Percentiles rank a stretch among this genome's conserved stretches.
phyloP scores from a whole-genome alignment of 1,140 invertebrate species.

The Tetraneura akinire region DNA sequence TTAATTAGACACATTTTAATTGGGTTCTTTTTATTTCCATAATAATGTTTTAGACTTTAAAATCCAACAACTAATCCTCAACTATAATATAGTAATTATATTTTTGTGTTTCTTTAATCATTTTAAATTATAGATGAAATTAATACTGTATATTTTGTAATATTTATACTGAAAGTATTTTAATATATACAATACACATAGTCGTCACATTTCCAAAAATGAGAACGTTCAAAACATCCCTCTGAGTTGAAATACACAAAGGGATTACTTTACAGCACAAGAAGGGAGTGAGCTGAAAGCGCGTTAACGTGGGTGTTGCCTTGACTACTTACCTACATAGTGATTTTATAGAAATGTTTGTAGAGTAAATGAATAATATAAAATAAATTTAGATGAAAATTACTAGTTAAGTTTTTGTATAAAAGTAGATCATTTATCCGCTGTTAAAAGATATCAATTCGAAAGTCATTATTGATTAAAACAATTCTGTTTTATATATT shows the following conservation, averaged over 20 bases:
- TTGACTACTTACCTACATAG: conserved; percentile 43
- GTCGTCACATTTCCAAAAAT: too few relatives aligned
- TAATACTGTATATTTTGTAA: background rate
- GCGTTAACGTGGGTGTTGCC: conserved; percentile 35
- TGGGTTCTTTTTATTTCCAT: too few relatives aligned
- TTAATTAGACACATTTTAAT: too few relatives aligned
- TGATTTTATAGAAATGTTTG: conserved; percentile 14
- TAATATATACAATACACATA: too few relatives aligned
- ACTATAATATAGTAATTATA: too few relatives aligned
- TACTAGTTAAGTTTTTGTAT: background rate
- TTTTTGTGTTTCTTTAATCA: too few relatives aligned
- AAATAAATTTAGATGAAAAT: background rate
- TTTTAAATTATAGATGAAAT: background rate
- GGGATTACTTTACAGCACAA: background rate
- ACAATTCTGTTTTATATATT: too few relatives aligned
- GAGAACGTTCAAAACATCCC: background rate
- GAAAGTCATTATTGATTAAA: too few relatives aligned
- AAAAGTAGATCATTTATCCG: background rate
- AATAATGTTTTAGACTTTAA: too few relatives aligned
- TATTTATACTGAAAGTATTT: too few relatives aligned
- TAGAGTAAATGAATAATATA: background rate
- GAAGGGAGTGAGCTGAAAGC: background rate
- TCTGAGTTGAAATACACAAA: background rate
- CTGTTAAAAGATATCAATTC: background rate
- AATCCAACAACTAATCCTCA: too few relatives aligned